Evolutionary conservation across 2,888 invertebrate genomes (phyloP), one percentile per base, ranked within the genome.

Genomic region (Tetragonula carbonaria): DNA sequence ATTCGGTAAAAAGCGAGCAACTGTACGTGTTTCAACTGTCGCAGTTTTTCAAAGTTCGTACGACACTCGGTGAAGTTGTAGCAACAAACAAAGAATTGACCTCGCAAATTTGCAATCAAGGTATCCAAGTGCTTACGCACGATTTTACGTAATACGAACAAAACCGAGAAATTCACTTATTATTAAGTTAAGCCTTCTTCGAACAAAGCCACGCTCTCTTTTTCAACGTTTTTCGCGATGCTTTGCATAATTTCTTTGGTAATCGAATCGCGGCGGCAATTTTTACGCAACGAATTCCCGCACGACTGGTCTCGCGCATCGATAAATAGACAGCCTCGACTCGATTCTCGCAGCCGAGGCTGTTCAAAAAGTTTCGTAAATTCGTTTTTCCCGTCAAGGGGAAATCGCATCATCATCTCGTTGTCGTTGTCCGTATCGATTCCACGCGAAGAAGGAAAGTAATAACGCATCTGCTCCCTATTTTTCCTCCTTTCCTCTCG

Each of bases 331-430:
- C 70, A 65, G 50, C 66, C 68, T 45, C 8, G 45, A 11, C 73
- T 59, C 73, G 65, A 51, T 50, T 62, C 50, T 53, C 57, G 77
- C 72, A 80, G 59, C 55, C 73, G 74, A 28, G 28, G 62, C 59
- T 66, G 45, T 73, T 74, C 82, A 62, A 50, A 62, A 50, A 68
- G 73, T 66, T 75, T 88, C 85, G 87, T 86, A 87, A 91, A 90
- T 87, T 87, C 86, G 87, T 90, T 28, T 28, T 28, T 91, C 88
- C 86, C 86, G 79, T 66, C 77, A 78, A 74, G 80, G 87, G 88
- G 74, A 90, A 90, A 91, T 90, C 86, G 89, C 80, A 88, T 91
- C 90, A 85, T 87, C 89, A 67, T 85, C 77, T 78, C 65, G 45
- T 11, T 33, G 76, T 23, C 82, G 65, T 38, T 63, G 68, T 84